Base-by-base conservation (phyloP, 2,888 invertebrate species). In the Falcaria lacertinaria region DNA sequence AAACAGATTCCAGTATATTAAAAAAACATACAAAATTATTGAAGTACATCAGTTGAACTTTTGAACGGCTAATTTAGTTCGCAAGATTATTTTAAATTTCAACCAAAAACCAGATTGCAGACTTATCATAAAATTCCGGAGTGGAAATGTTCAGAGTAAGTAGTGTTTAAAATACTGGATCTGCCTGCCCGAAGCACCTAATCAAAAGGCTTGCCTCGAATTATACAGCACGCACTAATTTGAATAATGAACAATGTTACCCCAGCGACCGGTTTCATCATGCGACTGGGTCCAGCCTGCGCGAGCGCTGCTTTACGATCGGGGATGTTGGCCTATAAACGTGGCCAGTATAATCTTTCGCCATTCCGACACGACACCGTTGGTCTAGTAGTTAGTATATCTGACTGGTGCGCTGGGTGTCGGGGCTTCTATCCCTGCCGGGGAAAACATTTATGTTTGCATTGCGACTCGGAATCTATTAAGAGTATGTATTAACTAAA, bases 221-320 rank as follows among this genome's bases (percentile, higher is more conserved):
- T 80, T 79, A 80, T 79, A 74, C 80, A 82, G 72, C 81, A 78
- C 76, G 80, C 75, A 80, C 78, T 83, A 83, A 86, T 85, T 85
- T 85, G 79, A 85, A 86, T 86, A 85, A 85, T 83, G 85, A 80
- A 85, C 80, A 80, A 80, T 82, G 82, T 83, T 79, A 76, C 74
- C 75, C 68, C 57, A 50, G 60, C 50, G 71, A 85, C 85, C 80
- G 81, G 85, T 85, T 76, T 64, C 64, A 74, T 78, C 82, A 82
- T 80, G 80, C 79, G 73, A 79, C 62, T 58, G 57, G 41, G 34
- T 47, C 54, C 57, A 48, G 57, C 57, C 65, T 60, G 71, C 66
- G 64, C 63, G 43, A 52, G 63, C 67, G 64, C 62, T 56, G 58
- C 54, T 74, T 77, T 74, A 75, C 68, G 70, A 66, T 48, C 65